phyloP scores from a whole-genome alignment of 2,888 invertebrate genomes.

The Malthinus seriepunctatus region DNA sequence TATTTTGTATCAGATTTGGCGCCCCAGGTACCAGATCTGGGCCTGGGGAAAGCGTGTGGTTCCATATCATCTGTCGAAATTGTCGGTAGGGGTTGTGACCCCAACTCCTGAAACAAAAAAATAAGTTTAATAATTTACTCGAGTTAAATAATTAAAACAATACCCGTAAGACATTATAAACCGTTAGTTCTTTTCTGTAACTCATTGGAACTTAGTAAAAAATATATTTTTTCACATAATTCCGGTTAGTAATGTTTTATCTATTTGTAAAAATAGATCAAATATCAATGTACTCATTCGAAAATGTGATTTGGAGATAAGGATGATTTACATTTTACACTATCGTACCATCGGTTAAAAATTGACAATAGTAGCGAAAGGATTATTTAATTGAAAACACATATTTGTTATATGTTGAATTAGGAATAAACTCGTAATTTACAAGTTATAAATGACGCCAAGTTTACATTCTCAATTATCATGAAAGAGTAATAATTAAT shows the following conservation, averaged over 20 bases:
- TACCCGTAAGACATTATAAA: neutral
- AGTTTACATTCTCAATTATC: no score
- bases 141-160: neutral
- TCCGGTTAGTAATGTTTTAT: neutral
- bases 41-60: slow-evolving; percentile 55
- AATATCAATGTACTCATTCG: no score
- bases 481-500: no score
- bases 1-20: slow-evolving; percentile 49
- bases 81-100: slow-evolving; percentile 65
- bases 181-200: neutral
- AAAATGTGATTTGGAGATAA: no score
- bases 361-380: no score
- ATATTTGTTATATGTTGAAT: no score
- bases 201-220: neutral
- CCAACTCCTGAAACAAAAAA: slow-evolving; percentile 59
- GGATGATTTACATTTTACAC: no score
- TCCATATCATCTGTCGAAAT: slow-evolving; percentile 57
- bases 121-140: neutral
- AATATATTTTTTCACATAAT: neutral
- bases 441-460: no score
- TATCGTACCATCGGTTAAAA: no score
- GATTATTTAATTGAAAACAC: no score
- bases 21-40: slow-evolving; percentile 68
- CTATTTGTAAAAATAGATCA: neutral
- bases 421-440: no score